These are phyloP conservation scores for Brachyptera putata DNA, from an alignment of 2,888 invertebrate genomes.

Conservation along the genomic window DNA sequence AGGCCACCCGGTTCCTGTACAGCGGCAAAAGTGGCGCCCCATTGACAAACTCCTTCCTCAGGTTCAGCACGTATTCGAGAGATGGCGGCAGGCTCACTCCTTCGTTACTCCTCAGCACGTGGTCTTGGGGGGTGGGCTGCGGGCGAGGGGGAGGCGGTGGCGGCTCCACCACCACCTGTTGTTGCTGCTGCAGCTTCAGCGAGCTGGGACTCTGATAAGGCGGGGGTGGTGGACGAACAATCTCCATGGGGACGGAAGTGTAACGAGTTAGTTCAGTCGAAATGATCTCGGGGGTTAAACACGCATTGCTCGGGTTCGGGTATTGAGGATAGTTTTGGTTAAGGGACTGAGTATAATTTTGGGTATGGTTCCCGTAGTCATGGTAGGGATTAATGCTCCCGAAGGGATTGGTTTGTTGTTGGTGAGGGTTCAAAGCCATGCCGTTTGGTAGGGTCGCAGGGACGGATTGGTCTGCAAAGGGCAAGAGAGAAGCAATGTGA, in stretches of 20 bases:
- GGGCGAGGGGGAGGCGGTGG: no score
- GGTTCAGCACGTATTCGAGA: slow-evolving; percentile 2
- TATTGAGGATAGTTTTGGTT: no score
- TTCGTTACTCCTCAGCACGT: not conserved
- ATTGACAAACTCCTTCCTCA: no score
- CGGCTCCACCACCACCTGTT: not conserved
- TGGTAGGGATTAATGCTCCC: not conserved
- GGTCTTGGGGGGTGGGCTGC: no score
- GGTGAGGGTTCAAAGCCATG: not conserved
- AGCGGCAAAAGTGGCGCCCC: no score
- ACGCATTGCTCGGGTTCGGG: no score
- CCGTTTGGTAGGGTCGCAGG: not conserved
- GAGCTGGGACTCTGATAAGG: not conserved
- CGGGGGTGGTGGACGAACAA: not conserved
- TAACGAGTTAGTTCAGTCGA: no score
- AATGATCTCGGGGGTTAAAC: no score
- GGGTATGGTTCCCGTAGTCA: not conserved
- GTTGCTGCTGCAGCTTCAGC: not conserved
- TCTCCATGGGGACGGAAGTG: not conserved
- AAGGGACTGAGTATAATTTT: no score
- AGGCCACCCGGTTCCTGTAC: no score
- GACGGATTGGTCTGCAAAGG: not conserved
- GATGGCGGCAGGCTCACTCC: not conserved
- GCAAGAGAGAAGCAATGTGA: not conserved
- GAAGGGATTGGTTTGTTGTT: not conserved